Percentiles rank a stretch among this genome's conserved stretches.
These are phyloP conservation scores for Tinea trinotella DNA, from an alignment of 2,888 invertebrate genomes.

Conservation along the genomic window DNA sequence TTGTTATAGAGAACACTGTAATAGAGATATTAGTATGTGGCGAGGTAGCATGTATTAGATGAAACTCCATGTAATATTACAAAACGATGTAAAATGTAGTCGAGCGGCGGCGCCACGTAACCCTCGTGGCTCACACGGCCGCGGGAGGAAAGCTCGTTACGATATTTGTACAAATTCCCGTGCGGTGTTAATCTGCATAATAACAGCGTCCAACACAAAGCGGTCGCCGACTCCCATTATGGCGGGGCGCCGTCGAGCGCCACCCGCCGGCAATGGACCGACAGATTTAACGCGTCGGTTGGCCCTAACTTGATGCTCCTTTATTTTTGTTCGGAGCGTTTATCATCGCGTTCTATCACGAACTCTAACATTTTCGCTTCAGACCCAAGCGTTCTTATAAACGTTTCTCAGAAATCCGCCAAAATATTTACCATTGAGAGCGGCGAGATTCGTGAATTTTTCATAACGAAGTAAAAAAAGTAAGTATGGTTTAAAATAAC, in stretches of 20 bases:
- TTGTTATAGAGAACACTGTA: too few species aligned
- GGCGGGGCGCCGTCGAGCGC: conserved; percentile 63
- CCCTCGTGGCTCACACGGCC: too few species aligned
- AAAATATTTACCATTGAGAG: background rate
- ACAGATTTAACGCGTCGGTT: conserved; percentile 14
- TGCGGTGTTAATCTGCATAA: conserved; percentile 73
- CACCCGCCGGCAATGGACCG: conserved; percentile 33
- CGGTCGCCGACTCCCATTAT: conserved; percentile 66
- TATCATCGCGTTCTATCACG: conserved; percentile 12
- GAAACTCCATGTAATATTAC: background rate
- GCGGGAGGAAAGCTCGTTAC: conserved; percentile 68
- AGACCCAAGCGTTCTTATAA: background rate
- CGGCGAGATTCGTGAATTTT: background rate
- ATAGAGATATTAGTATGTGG: background rate
- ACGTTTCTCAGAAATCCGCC: background rate
- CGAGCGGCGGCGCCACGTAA: conserved; percentile 42
- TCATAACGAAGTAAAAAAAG: background rate
- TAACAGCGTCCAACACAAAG: conserved; percentile 62
- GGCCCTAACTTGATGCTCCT: conserved; percentile 2
- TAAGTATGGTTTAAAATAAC: background rate
- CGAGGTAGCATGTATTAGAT: background rate
- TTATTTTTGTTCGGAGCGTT: conserved; percentile 9
- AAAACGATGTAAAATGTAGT: background rate
- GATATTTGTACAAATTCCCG: conserved; percentile 72
- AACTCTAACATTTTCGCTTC: background rate